Base-by-base conservation (phyloP, 2,888 invertebrate species). In the Epistrophe grossulariae region DNA sequence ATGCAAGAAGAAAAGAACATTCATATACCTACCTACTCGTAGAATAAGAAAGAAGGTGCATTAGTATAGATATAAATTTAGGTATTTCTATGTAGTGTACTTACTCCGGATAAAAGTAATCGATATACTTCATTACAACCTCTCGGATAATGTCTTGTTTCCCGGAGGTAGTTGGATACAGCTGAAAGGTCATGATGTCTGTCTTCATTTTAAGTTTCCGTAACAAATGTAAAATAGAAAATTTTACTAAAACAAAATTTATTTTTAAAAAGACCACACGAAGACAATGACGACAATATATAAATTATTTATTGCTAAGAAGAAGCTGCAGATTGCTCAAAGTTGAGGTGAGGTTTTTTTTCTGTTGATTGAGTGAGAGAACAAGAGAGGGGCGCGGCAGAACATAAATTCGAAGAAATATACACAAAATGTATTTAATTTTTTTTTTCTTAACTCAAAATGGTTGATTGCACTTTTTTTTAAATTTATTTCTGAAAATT, bases 21-120 rank as follows among this genome's bases (percentile, higher is more conserved):
- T n/a, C n/a, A n/a, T n/a, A n/a, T n/a, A n/a, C n/a, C n/a, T n/a
- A 38, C 38, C 13, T 13, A 13, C 4, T 13, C 24, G 24, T 24
- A 40, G 13, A 64, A 35, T 11, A 64, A 55, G 43, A 70, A 50
- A 52, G n/a, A 40, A 17, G 3, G 35, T 11, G 10, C 38, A 35
- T 52, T 70, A 38, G 31, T 31, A 0, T 31, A 31, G 31, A 9
- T 35, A 35, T 35, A 35, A 8, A 6, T 35, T 1, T 35, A 31
- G 3, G 31, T 4, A 31, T 7, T 2, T 31, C 0, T 4, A 6
- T 43, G 9, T 11, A 72, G 8, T n/a, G 8, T 90, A 95, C 95
- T 95, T 92, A 95, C 95, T 95, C 94, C 90, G 95, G 95, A 91
- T 95, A 94, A 93, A 95, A 95, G 93, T 95, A 95, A 93, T 95